Conservation (phyloP, 1,140 invertebrate species). For the Heliconius eleuchia region DNA sequence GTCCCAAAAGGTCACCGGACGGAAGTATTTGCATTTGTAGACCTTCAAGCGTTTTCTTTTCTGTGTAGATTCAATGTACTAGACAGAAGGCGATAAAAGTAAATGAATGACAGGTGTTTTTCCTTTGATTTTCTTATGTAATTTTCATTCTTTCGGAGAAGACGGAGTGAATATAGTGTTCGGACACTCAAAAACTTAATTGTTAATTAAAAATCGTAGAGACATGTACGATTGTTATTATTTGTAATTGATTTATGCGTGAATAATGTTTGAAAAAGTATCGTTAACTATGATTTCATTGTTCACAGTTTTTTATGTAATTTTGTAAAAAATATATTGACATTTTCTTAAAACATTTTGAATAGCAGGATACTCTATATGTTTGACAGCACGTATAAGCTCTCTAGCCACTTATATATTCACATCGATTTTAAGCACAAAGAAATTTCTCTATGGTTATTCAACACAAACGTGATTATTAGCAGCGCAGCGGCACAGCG, state of each 20-base stretch:
- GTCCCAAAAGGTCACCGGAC: slow-evolving; percentile 28
- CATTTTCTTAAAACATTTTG: neutral
- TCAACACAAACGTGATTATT: too few species aligned
- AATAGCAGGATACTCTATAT: neutral
- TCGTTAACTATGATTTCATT: too few species aligned
- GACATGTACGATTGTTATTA: too few species aligned
- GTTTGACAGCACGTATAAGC: neutral
- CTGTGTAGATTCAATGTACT: slow-evolving; percentile 16
- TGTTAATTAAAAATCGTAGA: too few species aligned
- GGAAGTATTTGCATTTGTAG: slow-evolving; percentile 28
- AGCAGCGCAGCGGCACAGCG: too few species aligned
- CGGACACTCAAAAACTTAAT: too few species aligned
- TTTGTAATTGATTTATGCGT: too few species aligned
- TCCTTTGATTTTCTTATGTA: too few species aligned
- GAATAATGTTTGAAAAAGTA: too few species aligned
- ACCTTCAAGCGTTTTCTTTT: slow-evolving; percentile 20
- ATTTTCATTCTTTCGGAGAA: neutral
- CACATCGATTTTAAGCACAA: neutral
- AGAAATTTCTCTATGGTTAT: too few species aligned
- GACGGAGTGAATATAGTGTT: neutral
- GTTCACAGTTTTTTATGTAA: too few species aligned
- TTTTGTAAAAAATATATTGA: too few species aligned
- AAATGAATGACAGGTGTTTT: neutral
- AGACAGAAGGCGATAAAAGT: neutral
- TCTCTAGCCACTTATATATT: neutral